Percentiles rank a stretch among this genome's conserved stretches.
Conservation (phyloP, 1,140 invertebrate species). For the Drosophila nasuta region DNA sequence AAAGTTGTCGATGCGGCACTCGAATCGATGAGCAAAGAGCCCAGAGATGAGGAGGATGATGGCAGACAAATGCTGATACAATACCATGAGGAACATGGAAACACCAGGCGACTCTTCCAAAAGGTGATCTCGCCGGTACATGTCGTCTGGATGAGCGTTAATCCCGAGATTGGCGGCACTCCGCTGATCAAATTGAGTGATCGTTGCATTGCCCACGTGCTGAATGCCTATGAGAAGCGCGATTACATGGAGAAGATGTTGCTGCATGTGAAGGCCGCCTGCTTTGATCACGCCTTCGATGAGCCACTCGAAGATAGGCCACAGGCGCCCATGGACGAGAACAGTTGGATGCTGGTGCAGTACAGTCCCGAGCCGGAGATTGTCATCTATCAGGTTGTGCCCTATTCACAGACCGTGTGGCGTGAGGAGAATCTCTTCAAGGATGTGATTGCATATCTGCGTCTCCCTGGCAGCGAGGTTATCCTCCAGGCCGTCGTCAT, state of each 20-base stretch:
- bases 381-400: slow-evolving; percentile 65
- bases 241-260: slow-evolving; percentile 71
- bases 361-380: slow-evolving; percentile 68
- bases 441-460: slow-evolving; percentile 71
- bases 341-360: slow-evolving; percentile 70
- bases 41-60: slow-evolving; percentile 34
- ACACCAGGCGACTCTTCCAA: slow-evolving; percentile 56
- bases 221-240: slow-evolving; percentile 59
- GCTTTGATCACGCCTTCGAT: slow-evolving; percentile 65
- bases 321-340: slow-evolving; percentile 39
- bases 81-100: slow-evolving; percentile 47
- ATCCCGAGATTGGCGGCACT: slow-evolving; percentile 35
- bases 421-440: slow-evolving; percentile 61
- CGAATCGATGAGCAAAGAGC: slow-evolving; percentile 51
- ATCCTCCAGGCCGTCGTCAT: slow-evolving; percentile 69
- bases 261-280: slow-evolving; percentile 59
- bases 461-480: slow-evolving; percentile 44
- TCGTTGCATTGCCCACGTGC: slow-evolving; percentile 51
- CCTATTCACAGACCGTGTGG: slow-evolving; percentile 63
- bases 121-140: slow-evolving; percentile 51
- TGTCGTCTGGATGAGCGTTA: slow-evolving; percentile 64
- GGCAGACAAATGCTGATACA: slow-evolving; percentile 57
- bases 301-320: slow-evolving; percentile 33
- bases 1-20: slow-evolving; percentile 63
- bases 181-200: slow-evolving; percentile 51